Base-by-base conservation (phyloP, 1,140 invertebrate genomes). In the Drosophila orena region DNA sequence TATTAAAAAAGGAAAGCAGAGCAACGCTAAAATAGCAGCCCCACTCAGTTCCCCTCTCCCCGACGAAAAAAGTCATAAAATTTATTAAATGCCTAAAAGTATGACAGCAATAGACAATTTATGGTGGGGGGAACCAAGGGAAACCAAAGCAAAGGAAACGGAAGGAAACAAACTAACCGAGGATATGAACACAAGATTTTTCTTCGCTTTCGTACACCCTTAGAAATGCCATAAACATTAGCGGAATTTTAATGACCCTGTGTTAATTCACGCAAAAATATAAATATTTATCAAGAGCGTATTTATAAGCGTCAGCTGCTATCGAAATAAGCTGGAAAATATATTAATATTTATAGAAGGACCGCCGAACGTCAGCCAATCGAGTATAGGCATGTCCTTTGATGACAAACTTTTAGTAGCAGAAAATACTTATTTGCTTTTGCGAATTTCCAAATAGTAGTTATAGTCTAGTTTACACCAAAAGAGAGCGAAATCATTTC, bases 31-130 rank as follows among this genome's bases (percentile, higher is more conserved):
- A 62, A 62, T 55, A 64, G 49, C 61, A 46, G 27, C 42, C 59
- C 43, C 27, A 20, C 57, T 24, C 57, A 53, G 15, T 24, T 6
- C 6, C 35, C 43, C 34, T 27, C 27, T 20, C 1, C 24, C 37
- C 34, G 34, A 17, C 35, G 12, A 53, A 20, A 37, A 59, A 61
- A 89, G 72, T 84, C 85, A 84, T 89, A 89, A 89, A 89, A 89
- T 89, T 84, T 89, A 90, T 90, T 84, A 90, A 89, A 89, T 84
- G 86, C 77, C 84, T 77, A 90, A 90, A 84, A 89, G 85, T 89
- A 90, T 90, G 80, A 90, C 85, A 89, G 79, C 84, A 59, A 83
- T 88, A 78, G 83, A 88, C 83, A 86, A 86, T 88, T 86, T 86
- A 86, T 81, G 61, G 60, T 22, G 17, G 43, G 77, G 58, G 30